Conservation (phyloP, 2,888 invertebrate species). For the Branchellion lobata region DNA sequence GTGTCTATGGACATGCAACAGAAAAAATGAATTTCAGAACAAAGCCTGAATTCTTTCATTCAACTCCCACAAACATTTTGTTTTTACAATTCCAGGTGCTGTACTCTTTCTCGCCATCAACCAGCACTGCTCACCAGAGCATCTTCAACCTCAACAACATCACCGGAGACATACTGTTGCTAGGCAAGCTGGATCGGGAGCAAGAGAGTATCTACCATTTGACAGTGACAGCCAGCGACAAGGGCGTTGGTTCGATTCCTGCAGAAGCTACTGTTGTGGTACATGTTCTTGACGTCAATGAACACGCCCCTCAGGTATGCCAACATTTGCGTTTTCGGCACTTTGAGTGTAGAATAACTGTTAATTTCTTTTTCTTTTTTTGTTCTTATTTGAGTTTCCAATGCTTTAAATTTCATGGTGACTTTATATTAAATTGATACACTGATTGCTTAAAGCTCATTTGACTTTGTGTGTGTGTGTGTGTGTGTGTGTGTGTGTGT, state of each 20-base stretch:
- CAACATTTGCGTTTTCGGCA: no score
- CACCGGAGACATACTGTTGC: slow-evolving; percentile 44
- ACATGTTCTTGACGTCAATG: slow-evolving; percentile 72
- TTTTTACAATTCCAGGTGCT: not conserved
- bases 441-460: no score
- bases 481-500: slow-evolving; percentile 20
- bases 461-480: slow-evolving; percentile 14
- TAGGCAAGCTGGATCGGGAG: slow-evolving; percentile 48
- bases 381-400: no score
- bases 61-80: no score
- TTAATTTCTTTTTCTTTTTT: not conserved
- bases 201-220: slow-evolving; percentile 45
- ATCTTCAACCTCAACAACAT: slow-evolving; percentile 47
- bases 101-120: slow-evolving; percentile 33
- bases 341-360: no score
- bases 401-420: no score
- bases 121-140: slow-evolving; percentile 14
- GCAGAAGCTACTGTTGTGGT: slow-evolving; percentile 71
- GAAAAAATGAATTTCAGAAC: no score
- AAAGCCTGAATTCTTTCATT: no score
- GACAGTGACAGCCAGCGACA: slow-evolving; percentile 47
- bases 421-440: no score
- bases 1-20: no score
- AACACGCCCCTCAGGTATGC: slow-evolving; percentile 67
- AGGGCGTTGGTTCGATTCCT: slow-evolving; percentile 68